Base-by-base conservation (phyloP, 2,113 vertebrate species). In the Callorhinus ursinus region DNA sequence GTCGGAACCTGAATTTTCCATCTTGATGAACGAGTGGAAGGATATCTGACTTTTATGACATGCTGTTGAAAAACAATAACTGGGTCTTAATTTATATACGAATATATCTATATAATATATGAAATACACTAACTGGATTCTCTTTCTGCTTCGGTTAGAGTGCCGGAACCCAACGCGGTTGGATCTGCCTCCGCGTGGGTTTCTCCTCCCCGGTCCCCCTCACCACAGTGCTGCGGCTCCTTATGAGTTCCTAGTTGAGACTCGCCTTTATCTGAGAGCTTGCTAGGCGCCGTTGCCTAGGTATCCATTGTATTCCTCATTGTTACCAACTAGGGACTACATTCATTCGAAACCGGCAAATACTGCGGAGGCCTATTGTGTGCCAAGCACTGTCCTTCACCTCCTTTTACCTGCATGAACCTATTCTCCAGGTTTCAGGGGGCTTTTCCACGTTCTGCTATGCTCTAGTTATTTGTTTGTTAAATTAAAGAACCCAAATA, bases 1-100 rank as follows among this genome's bases (percentile, higher is more conserved):
- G 39, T 98, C 82, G 71, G 99, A 98, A 98, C 99, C 99, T 59
- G 99, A 99, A 98, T 98, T 99, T 98, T 99, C 99, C 99, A 99
- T 90, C 95, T 98, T 98, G 97, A 63, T 42, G 5, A 89, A 85
- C 76, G 42, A 90, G 36, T 96, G 49, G 82, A 96, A 98, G 80
- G 97, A 74, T 94, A 96, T 95, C 98, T 98, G 61, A 72, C 79
- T 86, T 65, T 80, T 63, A 89, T 4, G 6, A 16, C 13, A 42
- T 22, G 59, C 4, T 39, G 33, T 39, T 72, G 15, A 88, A 88
- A 36, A 24, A 18, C 8, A 69, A 4, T 28, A 59, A 65, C 8
- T 5, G 0, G 2, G 12, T 8, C 65, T 71, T 11, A 15, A 18
- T 21, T 33, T 76, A 46, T 15, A 15, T 76, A 16, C 15, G 13